Evolutionary conservation across 2,797 vertebrate species (phyloP), one percentile per base, ranked within the genome.

Genomic region (Galaxias olidus): DNA sequence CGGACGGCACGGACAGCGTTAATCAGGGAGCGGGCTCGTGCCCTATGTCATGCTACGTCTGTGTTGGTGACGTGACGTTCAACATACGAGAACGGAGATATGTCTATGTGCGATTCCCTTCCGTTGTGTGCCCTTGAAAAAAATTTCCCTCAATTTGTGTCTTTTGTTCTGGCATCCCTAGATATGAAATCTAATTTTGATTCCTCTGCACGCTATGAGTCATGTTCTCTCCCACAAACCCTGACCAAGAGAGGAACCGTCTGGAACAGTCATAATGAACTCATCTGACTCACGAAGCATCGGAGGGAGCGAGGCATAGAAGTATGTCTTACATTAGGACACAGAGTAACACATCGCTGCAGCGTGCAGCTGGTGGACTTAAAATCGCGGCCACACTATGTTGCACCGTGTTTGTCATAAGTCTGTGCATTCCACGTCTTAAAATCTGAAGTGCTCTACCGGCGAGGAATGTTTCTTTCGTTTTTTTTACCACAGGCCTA

Each of bases 131-230:
- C 30, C 30, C 30, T 30, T 30, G 6, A 30, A 30, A 30, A 30
- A 2, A 30, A 30, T 30, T 3, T 30, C 6, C 30, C 30, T 30
- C 30, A 30, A 30, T 65, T 19, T 66, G 54, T 68, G 71, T 13
- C 14, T 77, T n/a, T 42, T 70, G 68, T 64, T 45, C 63, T 56
- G 52, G 47, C 79, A 58, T 68, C 56, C 65, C 62, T 63, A 75
- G 71, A 82, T 66, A 81, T 81, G 42, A 74, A 73, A 70, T 79
- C 69, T 75, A 66, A 78, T 82, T 82, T 65, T 80, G 67, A 77
- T 81, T 83, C 69, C 66, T 77, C 72, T 75, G 81, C 77, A 79
- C 81, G 71, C 72, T 73, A 79, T 88, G 84, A 87, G 73, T 88
- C 84, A 85, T 80, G 74, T 19, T 17, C 6, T 73, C 53, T 63